Percentiles rank a stretch among this genome's conserved stretches.
phyloP scores from a whole-genome alignment of 1,140 invertebrate species.

The Ceratina australensis region DNA sequence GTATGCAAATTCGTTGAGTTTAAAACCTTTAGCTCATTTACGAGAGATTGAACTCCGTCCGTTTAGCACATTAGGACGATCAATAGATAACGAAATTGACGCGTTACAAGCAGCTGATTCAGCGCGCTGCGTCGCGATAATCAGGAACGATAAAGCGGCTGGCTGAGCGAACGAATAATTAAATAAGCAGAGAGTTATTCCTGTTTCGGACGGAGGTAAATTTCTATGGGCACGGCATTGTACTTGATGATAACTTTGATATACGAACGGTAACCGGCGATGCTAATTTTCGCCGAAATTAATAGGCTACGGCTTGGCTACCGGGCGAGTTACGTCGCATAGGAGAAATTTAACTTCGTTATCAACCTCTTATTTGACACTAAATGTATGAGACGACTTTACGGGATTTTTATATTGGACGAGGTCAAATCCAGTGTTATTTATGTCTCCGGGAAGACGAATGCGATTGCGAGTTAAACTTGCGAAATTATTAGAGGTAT shows the following conservation, averaged over 20 bases:
- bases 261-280: not conserved
- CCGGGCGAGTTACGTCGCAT: not conserved
- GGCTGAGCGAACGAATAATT: not conserved
- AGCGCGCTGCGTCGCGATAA: not conserved
- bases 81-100: not conserved
- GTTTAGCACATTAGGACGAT: not conserved
- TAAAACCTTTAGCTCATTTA: too few species aligned
- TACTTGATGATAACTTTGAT: slow-evolving; percentile 24
- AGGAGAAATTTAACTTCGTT: not conserved
- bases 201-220: not conserved
- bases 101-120: too few species aligned
- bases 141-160: not conserved
- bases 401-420: not conserved
- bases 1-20: too few species aligned
- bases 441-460: too few species aligned
- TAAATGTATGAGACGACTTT: not conserved
- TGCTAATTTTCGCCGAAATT: slow-evolving; percentile 8
- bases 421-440: too few species aligned
- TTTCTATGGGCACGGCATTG: not conserved
- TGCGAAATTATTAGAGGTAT: too few species aligned
- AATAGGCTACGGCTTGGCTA: not conserved
- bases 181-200: slow-evolving; percentile 6
- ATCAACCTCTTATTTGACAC: too few species aligned
- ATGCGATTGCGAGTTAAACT: too few species aligned
- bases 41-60: not conserved